Percentiles rank a stretch among this genome's conserved stretches.
Conservation (phyloP, 2,113 vertebrate genomes). For the Pangasianodon gigas region DNA sequence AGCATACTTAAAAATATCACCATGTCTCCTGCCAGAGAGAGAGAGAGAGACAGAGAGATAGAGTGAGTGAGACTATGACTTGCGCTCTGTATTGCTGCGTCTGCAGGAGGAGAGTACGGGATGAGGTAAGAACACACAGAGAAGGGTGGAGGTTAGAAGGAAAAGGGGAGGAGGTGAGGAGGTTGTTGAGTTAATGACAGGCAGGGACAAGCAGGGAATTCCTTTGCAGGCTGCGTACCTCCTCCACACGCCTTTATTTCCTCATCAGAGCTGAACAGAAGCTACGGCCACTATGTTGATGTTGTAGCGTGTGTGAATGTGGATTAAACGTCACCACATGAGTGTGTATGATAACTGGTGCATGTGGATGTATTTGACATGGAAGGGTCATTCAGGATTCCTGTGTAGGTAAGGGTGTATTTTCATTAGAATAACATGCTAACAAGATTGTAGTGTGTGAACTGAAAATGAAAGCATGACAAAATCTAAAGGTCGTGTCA, state of each 20-base stretch:
- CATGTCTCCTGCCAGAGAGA: background rate
- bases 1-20: background rate
- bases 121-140: background rate
- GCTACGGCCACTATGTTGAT: background rate
- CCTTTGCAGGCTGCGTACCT: slow-evolving; percentile 63
- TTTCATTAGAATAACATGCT: background rate
- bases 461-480: background rate
- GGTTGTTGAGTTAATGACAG: slow-evolving; percentile 50
- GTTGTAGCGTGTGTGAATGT: background rate
- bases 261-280: background rate
- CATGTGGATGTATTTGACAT: background rate
- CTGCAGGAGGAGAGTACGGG: background rate
- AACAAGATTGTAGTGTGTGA: background rate
- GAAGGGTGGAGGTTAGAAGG: slow-evolving; percentile 5
- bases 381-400: background rate
- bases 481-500: background rate
- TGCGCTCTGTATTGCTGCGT: background rate
- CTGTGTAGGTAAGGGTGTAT: background rate
- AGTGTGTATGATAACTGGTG: background rate
- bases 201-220: slow-evolving; percentile 71
- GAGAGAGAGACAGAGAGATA: background rate
- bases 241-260: background rate
- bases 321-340: background rate
- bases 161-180: background rate
- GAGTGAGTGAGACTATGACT: background rate